Percentiles rank a stretch among this genome's conserved stretches.
phyloP scores from a whole-genome alignment of 2,797 vertebrate species.

The Margarornis squamiger region DNA sequence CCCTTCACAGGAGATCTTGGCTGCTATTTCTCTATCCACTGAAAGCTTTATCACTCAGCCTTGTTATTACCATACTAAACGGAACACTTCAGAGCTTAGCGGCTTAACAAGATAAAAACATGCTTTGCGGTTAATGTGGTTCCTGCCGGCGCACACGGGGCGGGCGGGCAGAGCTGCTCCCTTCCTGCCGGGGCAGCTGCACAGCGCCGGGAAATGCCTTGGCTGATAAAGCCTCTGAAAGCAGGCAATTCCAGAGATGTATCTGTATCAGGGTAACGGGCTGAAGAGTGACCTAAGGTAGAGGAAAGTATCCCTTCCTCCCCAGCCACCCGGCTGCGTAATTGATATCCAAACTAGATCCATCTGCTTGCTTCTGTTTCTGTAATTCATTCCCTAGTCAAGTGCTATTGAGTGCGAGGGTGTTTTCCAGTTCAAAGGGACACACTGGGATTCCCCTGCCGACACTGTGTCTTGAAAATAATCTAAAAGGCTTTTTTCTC shows the following conservation, averaged over 20 bases:
- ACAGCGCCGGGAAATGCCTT: background rate
- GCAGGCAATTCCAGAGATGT: background rate
- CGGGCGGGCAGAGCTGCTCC: slow-evolving; percentile 34
- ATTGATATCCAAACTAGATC: background rate
- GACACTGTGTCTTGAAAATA: background rate
- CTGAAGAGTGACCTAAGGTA: background rate
- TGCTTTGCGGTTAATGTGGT: slow-evolving; percentile 67
- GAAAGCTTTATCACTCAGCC: slow-evolving; percentile 68
- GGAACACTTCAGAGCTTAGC: slow-evolving; percentile 61
- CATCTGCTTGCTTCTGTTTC: background rate
- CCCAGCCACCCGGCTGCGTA: background rate
- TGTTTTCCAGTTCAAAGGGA: background rate
- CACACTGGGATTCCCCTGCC: background rate
- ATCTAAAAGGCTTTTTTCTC: background rate
- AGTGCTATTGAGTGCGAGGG: background rate
- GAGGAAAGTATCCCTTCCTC: background rate
- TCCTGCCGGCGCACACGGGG: slow-evolving; percentile 51
- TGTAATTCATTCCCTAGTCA: background rate
- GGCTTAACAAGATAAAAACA: slow-evolving; percentile 65
- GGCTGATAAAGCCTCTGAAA: background rate
- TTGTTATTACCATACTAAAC: slow-evolving; percentile 68
- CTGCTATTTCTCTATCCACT: slow-evolving; percentile 54
- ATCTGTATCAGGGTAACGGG: background rate
- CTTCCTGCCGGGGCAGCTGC: slow-evolving; percentile 47
- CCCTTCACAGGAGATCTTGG: slow-evolving; percentile 51